phyloP scores from a whole-genome alignment of 2,113 vertebrate species.

The Heliornis fulica region DNA sequence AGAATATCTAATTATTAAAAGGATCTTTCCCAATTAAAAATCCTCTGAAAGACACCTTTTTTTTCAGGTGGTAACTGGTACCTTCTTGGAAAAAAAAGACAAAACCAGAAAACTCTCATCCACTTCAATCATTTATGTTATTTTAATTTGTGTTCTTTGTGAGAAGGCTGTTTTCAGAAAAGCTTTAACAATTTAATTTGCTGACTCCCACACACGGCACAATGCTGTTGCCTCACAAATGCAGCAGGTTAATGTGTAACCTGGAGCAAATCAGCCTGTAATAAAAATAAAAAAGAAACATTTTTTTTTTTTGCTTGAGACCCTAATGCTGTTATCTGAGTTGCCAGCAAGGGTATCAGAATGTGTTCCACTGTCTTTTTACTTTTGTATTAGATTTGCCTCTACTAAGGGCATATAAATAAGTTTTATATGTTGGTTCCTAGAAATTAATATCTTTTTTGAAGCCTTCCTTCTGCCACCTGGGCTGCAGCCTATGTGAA shows the following conservation, averaged over 20 bases:
- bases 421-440: not conserved
- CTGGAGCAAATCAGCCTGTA: not conserved
- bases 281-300: not conserved
- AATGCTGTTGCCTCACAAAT: not conserved
- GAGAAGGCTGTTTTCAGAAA: not conserved
- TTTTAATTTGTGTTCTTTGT: not conserved
- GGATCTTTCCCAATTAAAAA: not conserved
- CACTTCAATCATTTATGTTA: not conserved
- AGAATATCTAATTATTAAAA: not conserved
- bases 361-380: not conserved
- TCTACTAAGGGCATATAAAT: not conserved
- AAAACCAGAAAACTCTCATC: not conserved
- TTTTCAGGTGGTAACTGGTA: not conserved
- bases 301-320: not conserved
- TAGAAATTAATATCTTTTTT: not conserved
- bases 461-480: not conserved
- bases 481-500: not conserved
- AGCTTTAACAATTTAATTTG: conserved; percentile 14
- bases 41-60: not conserved
- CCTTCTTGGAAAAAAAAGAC: not conserved
- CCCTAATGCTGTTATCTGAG: not conserved
- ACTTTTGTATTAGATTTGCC: conserved; percentile 2
- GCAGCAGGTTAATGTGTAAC: not conserved
- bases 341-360: not conserved
- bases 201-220: not conserved